Conservation (phyloP, 1,140 invertebrate species). For the Mercenaria mercenaria region DNA sequence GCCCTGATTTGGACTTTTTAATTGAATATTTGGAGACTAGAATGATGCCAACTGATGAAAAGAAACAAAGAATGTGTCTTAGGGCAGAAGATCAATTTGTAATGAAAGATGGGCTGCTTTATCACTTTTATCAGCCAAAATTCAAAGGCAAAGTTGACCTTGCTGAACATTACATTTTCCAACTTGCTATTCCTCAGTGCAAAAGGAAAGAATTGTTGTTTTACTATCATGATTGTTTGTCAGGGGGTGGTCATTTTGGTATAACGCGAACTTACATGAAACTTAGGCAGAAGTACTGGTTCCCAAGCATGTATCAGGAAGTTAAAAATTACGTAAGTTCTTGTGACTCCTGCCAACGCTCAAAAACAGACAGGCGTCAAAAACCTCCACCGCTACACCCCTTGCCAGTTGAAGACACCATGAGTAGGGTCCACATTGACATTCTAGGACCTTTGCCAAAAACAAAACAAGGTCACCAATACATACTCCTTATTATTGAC, state of each 20-base stretch:
- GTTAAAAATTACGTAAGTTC: constrained; percentile 20
- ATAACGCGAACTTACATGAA: not conserved
- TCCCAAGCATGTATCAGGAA: constrained; percentile 29
- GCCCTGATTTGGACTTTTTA: not conserved
- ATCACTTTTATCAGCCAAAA: constrained; percentile 5
- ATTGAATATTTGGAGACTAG: constrained; percentile 42
- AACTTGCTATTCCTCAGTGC: constrained; percentile 11
- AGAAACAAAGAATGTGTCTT: constrained; percentile 22
- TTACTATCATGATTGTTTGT: constrained; percentile 16
- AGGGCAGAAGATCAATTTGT: constrained; percentile 36
- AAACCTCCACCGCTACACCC: constrained; percentile 13
- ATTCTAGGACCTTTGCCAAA: constrained; percentile 38
- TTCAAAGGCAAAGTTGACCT: not conserved
- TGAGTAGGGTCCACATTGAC: constrained; percentile 35
- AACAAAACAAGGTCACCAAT: not conserved
- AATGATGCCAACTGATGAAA: constrained; percentile 27
- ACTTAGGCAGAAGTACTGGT: constrained; percentile 24
- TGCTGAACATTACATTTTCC: not conserved
- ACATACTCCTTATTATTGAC: not conserved
- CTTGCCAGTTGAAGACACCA: constrained; percentile 30
- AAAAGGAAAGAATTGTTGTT: not conserved
- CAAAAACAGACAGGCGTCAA: constrained; percentile 2
- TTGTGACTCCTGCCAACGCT: constrained; percentile 33
- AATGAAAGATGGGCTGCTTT: constrained; percentile 27
- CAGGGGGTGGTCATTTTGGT: constrained; percentile 45